Conservation (phyloP, 2,113 vertebrate genomes). For the Tupaia tana region DNA sequence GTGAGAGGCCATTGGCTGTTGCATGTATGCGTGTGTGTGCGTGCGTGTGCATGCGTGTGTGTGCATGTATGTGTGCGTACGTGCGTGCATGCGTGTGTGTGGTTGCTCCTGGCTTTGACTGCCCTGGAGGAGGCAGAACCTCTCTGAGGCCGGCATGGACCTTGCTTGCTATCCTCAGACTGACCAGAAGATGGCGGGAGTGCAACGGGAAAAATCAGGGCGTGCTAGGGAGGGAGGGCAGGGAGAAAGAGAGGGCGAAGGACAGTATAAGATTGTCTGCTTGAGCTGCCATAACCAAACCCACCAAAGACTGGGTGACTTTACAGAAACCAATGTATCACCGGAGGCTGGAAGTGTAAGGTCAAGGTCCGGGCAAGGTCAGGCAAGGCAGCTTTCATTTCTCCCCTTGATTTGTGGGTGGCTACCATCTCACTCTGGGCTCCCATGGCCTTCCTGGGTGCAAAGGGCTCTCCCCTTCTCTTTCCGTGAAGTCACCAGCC, state of each 20-base stretch:
- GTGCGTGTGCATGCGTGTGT: neutral
- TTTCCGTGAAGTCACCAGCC: neutral
- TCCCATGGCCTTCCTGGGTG: too few species aligned
- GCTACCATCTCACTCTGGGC: neutral
- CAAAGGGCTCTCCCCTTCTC: neutral
- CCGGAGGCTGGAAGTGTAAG: neutral
- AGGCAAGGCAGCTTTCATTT: neutral
- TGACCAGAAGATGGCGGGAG: conserved; percentile 72
- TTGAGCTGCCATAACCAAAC: neutral
- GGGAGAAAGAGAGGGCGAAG: too few species aligned
- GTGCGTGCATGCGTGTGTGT: neutral
- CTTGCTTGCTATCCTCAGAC: neutral
- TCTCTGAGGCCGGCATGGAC: accelerated
- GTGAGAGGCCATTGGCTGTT: neutral
- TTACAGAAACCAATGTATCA: neutral
- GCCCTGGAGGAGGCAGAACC: neutral
- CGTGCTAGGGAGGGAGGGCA: accelerated
- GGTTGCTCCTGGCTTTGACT: neutral
- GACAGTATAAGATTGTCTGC: neutral
- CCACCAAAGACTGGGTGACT: neutral
- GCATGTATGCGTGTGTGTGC: neutral
- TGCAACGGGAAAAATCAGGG: conserved; percentile 51
- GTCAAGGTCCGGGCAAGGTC: neutral
- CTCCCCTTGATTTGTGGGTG: neutral
- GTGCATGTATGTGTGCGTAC: neutral